These are phyloP conservation scores for Oncorhynchus tshawytscha DNA, from an alignment of 2,113 vertebrate genomes.

Conservation along the genomic window DNA sequence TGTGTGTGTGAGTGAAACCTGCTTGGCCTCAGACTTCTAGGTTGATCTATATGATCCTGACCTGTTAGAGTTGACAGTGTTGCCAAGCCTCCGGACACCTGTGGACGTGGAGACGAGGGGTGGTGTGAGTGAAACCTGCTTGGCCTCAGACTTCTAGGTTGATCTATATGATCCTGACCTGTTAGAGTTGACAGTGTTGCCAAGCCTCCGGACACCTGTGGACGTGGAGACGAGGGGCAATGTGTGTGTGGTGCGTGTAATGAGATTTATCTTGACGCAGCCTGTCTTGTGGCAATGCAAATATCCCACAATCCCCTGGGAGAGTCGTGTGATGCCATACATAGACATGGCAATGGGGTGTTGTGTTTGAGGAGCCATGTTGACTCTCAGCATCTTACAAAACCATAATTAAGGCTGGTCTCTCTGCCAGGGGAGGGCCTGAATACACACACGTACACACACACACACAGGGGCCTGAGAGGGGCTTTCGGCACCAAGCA, in stretches of 20 bases:
- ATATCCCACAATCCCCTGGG: not conserved
- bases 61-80: not conserved
- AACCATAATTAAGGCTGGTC: too few species aligned
- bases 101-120: not conserved
- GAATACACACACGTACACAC: too few species aligned
- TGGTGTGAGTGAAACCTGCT: too few species aligned
- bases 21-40: too few species aligned
- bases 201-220: not conserved
- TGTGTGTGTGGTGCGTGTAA: not conserved
- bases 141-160: not conserved
- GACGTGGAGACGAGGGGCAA: not conserved
- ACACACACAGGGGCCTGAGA: not conserved
- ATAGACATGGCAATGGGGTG: not conserved
- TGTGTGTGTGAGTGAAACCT: too few species aligned
- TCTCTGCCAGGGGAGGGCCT: too few species aligned
- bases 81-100: not conserved
- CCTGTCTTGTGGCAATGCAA: not conserved
- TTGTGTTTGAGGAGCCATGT: not conserved
- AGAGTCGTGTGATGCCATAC: not conserved
- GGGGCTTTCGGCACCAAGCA: not conserved
- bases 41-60: not conserved
- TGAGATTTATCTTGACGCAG: not conserved
- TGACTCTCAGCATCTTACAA: not conserved
- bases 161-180: not conserved
- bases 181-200: not conserved